phyloP scores from a whole-genome alignment of 1,140 invertebrate species.

The Drosophila subpulchrella region DNA sequence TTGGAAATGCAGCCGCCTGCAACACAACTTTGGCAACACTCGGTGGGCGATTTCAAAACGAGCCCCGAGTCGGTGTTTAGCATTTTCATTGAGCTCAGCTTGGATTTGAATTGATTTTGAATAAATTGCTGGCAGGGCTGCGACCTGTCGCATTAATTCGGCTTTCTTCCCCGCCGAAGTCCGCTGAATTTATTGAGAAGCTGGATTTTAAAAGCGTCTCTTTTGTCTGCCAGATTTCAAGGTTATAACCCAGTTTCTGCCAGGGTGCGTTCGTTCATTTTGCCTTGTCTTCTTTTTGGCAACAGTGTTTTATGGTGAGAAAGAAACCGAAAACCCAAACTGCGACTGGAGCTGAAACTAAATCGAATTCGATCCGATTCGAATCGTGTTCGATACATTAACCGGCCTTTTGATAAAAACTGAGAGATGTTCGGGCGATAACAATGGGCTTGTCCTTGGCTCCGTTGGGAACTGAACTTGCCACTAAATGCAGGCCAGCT shows the following conservation, averaged over 20 bases:
- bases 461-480: constrained; percentile 49
- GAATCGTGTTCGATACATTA: constrained; percentile 60
- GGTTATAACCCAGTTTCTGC: constrained; percentile 78
- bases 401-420: constrained; percentile 55
- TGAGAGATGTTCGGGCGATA: constrained; percentile 51
- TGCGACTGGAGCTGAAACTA: constrained; percentile 15
- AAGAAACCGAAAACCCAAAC: constrained; percentile 33
- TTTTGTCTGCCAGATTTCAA: constrained; percentile 67
- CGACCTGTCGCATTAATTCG: constrained; percentile 35
- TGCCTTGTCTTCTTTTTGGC: constrained; percentile 27
- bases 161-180: constrained; percentile 56
- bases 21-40: constrained; percentile 28
- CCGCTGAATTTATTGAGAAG: constrained; percentile 68
- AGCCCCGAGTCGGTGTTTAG: constrained; percentile 45
- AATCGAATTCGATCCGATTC: constrained; percentile 62
- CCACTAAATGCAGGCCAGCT: constrained; percentile 48
- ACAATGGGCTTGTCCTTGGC: constrained; percentile 66
- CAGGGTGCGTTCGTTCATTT: constrained; percentile 41
- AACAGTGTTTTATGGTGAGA: constrained; percentile 73
- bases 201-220: constrained; percentile 66
- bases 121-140: constrained; percentile 40
- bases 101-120: constrained; percentile 70
- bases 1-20: constrained; percentile 63
- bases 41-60: constrained; percentile 60
- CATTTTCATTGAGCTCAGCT: constrained; percentile 61